Conservation (phyloP, 1,140 invertebrate species). For the Arion vulgaris region DNA sequence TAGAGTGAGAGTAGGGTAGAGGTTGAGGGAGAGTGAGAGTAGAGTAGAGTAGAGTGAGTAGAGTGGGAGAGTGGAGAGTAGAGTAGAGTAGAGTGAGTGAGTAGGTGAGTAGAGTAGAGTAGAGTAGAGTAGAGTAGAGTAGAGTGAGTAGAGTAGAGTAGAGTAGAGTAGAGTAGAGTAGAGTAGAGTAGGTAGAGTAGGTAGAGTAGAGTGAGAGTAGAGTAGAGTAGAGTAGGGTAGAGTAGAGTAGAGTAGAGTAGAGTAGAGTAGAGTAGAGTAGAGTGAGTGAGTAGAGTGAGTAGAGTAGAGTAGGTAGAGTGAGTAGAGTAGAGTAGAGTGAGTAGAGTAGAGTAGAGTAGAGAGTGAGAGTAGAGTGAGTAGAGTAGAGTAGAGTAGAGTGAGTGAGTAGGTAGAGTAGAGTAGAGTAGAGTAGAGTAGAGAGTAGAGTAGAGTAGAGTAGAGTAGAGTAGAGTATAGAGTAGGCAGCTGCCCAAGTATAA, state of each 20-base stretch:
- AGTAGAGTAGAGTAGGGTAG: constrained; percentile 2
- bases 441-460: neutral
- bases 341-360: neutral
- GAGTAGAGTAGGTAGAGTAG: neutral
- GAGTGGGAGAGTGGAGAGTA: neutral
- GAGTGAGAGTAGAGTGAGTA: neutral
- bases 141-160: constrained; percentile 9
- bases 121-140: neutral
- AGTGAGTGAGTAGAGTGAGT: neutral
- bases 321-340: constrained; percentile 2
- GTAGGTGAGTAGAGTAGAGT: neutral
- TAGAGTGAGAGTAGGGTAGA: neutral
- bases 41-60: constrained; percentile 21
- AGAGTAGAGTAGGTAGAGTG: constrained; percentile 2
- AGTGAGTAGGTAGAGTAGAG: neutral
- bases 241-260: constrained; percentile 1
- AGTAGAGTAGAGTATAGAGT: neutral
- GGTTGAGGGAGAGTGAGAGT: constrained; percentile 17
- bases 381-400: neutral
- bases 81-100: too few relatives aligned
- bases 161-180: neutral
- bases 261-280: constrained; percentile 2
- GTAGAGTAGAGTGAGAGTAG: neutral
- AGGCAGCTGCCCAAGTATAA: too few relatives aligned
- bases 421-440: neutral